These are phyloP conservation scores for Standfussiana lucernea DNA, from an alignment of 2,888 invertebrate genomes.

Conservation along the genomic window DNA sequence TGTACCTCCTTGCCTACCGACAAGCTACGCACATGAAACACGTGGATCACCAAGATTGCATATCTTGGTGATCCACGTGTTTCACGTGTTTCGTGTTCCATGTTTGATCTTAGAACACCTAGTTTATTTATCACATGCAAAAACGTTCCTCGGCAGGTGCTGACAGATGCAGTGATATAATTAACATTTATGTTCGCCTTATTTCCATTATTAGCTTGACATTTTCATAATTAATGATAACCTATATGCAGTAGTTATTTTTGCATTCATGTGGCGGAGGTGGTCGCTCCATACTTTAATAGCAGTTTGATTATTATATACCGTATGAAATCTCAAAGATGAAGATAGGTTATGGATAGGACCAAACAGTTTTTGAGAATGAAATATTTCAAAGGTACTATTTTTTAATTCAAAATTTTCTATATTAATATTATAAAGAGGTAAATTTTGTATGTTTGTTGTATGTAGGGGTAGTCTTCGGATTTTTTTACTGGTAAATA, in stretches of 20 bases:
- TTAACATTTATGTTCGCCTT: background rate
- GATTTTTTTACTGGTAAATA: too few relatives aligned
- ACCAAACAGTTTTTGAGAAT: background rate
- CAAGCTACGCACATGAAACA: background rate
- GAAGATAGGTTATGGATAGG: background rate
- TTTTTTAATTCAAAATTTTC: background rate
- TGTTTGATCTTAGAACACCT: background rate
- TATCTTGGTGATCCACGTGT: too few relatives aligned
- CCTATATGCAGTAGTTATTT: background rate
- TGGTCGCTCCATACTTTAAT: background rate
- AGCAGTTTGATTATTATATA: background rate
- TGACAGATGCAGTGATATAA: slow-evolving; percentile 15
- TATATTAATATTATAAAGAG: too few relatives aligned
- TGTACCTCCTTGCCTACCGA: background rate
- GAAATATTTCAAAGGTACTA: background rate
- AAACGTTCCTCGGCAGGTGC: slow-evolving; percentile 22
- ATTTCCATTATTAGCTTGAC: slow-evolving; percentile 14
- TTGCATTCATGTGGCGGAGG: background rate
- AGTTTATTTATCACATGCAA: background rate
- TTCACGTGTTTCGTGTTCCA: too few relatives aligned
- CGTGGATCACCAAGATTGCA: background rate
- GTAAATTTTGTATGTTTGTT: too few relatives aligned
- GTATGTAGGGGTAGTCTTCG: too few relatives aligned
- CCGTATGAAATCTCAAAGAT: background rate
- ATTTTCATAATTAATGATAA: background rate